These are phyloP conservation scores for Tachina fera DNA, from an alignment of 2,888 invertebrate species.

Conservation along the genomic window DNA sequence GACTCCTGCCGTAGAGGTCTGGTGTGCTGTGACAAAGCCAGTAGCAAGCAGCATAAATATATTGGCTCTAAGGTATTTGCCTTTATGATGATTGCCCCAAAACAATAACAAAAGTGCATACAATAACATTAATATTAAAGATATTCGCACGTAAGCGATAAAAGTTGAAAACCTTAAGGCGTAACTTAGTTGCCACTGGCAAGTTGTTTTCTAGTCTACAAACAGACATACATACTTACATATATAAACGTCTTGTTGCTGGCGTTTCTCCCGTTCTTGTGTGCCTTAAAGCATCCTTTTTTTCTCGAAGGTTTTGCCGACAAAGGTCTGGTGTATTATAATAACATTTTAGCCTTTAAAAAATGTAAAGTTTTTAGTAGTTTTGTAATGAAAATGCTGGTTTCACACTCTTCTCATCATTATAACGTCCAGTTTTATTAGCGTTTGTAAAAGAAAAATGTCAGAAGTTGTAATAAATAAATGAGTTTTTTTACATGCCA, in stretches of 20 bases:
- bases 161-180: constrained; percentile 45
- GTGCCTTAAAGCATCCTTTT: constrained; percentile 39
- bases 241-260: neutral
- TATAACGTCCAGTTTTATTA: constrained; percentile 61
- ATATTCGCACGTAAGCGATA: constrained; percentile 14
- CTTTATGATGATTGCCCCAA: constrained; percentile 42
- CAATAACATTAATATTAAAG: neutral
- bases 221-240: neutral
- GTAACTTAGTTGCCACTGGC: constrained; percentile 44
- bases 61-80: constrained; percentile 43
- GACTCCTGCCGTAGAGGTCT: constrained; percentile 35
- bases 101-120: neutral
- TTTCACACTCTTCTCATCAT: constrained; percentile 44
- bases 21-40: constrained; percentile 46
- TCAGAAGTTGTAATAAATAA: constrained; percentile 16
- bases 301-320: constrained; percentile 33
- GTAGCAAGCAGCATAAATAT: neutral
- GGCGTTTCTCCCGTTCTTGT: neutral
- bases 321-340: constrained; percentile 41
- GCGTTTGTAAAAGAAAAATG: constrained; percentile 3
- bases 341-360: constrained; percentile 38
- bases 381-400: constrained; percentile 42
- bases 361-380: neutral
- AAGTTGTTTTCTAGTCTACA: constrained; percentile 11
- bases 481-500: neutral